phyloP scores from a whole-genome alignment of 2,888 invertebrate species.

The Cosmopolites sordidus region DNA sequence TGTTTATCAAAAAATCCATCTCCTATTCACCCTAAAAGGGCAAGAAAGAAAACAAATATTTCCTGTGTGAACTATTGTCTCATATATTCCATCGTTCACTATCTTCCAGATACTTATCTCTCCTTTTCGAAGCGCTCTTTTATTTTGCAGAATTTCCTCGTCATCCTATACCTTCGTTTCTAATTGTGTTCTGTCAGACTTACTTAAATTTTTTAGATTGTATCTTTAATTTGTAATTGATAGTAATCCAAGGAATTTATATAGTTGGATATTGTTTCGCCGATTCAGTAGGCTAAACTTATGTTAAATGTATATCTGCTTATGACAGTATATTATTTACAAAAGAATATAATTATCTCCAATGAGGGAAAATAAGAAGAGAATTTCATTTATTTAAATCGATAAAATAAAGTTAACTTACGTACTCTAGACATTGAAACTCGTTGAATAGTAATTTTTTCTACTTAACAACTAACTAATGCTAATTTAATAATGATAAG shows the following conservation, averaged over 20 bases:
- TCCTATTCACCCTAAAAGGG: too few species aligned
- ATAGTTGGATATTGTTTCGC: constrained; percentile 4
- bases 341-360: too few species aligned
- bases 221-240: constrained; percentile 34
- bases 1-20: too few species aligned
- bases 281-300: too few species aligned
- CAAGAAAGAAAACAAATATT: not conserved
- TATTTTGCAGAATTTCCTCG: constrained; percentile 32
- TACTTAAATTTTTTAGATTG: constrained; percentile 33
- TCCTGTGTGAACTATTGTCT: not conserved
- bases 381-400: too few species aligned
- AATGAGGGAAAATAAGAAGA: too few species aligned
- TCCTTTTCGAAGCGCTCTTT: constrained; percentile 22
- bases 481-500: constrained; percentile 36
- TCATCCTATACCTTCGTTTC: constrained; percentile 29
- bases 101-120: constrained; percentile 23
- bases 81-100: constrained; percentile 8
- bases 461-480: constrained; percentile 28
- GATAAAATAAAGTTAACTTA: too few species aligned
- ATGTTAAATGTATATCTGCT: too few species aligned
- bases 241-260: constrained; percentile 31
- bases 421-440: not conserved
- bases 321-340: too few species aligned
- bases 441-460: not conserved
- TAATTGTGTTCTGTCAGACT: constrained; percentile 36